Percentiles rank a stretch among this genome's conserved stretches.
Evolutionary conservation across 2,888 invertebrate genomes (phyloP).

Genomic region (Ophioninae sp.): DNA sequence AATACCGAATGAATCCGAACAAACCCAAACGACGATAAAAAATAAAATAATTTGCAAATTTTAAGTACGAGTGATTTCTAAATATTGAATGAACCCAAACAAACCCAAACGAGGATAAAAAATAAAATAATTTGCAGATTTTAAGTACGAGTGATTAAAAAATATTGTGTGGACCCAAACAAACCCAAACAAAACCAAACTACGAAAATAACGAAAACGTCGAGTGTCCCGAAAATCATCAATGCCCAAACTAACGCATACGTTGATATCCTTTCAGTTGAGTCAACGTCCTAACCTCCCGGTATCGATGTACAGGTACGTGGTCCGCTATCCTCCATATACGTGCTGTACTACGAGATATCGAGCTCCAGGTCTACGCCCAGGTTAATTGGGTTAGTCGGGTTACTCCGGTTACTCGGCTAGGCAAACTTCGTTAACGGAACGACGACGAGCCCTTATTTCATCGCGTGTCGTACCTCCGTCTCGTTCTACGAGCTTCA

Average conservation of each 20-base stretch:
- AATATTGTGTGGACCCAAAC: too few relatives aligned
- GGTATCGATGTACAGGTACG: slow-evolving; percentile 45
- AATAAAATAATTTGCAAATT: too few relatives aligned
- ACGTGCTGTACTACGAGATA: slow-evolving; percentile 52
- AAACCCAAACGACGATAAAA: too few relatives aligned
- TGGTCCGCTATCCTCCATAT: slow-evolving; percentile 56
- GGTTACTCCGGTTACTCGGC: slow-evolving; percentile 67
- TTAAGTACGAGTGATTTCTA: too few relatives aligned
- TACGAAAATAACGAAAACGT: not conserved
- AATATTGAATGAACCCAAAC: too few relatives aligned
- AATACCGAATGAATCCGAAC: too few relatives aligned
- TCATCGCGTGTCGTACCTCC: slow-evolving; percentile 43
- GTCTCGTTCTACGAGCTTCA: slow-evolving; percentile 6
- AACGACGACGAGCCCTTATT: slow-evolving; percentile 57
- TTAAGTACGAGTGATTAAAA: not conserved
- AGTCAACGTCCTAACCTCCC: slow-evolving; percentile 30
- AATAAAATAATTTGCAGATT: too few relatives aligned
- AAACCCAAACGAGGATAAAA: too few relatives aligned
- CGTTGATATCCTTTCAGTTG: not conserved
- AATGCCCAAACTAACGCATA: not conserved
- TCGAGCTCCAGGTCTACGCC: slow-evolving; percentile 54
- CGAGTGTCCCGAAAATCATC: not conserved
- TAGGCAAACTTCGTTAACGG: slow-evolving; percentile 69
- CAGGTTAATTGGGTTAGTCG: slow-evolving; percentile 65
- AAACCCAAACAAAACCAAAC: too few relatives aligned